Evolutionary conservation across 37 sponge, comb jelly and placozoan species (phyloP), one percentile per base, ranked within the genome.

Genomic region (Geodia barretti): DNA sequence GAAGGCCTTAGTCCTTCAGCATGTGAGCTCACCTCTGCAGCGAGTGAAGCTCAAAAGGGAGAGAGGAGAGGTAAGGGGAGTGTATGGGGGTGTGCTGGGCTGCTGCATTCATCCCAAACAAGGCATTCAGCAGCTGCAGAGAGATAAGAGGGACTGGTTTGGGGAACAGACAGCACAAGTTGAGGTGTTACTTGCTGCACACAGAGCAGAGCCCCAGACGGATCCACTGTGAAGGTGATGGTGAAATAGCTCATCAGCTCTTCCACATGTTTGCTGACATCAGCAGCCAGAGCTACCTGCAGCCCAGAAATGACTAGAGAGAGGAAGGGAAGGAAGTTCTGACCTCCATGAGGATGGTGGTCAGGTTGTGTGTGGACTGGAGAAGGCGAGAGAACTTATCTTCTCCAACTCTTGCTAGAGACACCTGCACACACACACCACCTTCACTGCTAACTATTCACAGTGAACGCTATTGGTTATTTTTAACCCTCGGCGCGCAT

Each of bases 101-200:
- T 0, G 88, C 88, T 40, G 81, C 65, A 40, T 92, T 92, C 78
- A 92, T 74, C 1, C 92, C 92, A 87, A 92, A 92, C 42, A 92
- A 74, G n/a, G 92, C 85, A 87, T 92, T 92, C 24, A 92, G 62
- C 34, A 92, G 58, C 87, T 86, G 69, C n/a, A 65, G 74, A 24
- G 25, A 73, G 24, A 28, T 40, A 38, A 4, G 42, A 39, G 74
- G 1, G 28, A 73, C 7, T 39, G 20, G 43, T 74, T 23, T 34
- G 39, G 32, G 41, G 3, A 70, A 32, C 24, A 71, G 11, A 28
- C n/a, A n/a, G 11, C 32, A 59, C 17, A 31, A 32, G 9, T 24
- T 64, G 23, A 47, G n/a, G 23, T n/a, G 62, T 38, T 37, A 92
- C 92, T 85, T 92, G 92, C 65, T 92, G 92, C 24, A 87, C 79